Evolutionary conservation across 2,113 vertebrate species (phyloP).

Genomic region (Pleuronectes platessa): DNA sequence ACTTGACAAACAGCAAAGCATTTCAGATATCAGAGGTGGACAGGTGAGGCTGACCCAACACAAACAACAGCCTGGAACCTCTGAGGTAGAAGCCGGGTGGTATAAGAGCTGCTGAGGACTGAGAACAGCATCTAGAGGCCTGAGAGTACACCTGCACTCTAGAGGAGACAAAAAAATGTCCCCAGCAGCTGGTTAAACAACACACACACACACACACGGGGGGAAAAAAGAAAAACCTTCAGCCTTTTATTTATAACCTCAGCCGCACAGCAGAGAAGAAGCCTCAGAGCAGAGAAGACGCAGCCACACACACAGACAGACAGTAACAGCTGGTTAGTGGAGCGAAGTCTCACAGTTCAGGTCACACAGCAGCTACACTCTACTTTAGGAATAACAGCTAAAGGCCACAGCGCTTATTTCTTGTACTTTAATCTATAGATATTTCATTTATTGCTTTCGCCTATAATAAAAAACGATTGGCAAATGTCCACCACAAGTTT

Average conservation of each 20-base stretch:
- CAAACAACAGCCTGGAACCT: slow-evolving; percentile 41
- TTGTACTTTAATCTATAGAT: too few species aligned
- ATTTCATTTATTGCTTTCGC: not conserved
- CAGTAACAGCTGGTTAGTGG: slow-evolving; percentile 70
- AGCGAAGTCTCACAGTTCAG: slow-evolving; percentile 6
- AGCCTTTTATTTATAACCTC: slow-evolving; percentile 81
- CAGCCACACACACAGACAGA: slow-evolving; percentile 54
- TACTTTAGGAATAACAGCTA: slow-evolving; percentile 19
- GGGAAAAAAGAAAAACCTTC: slow-evolving; percentile 37
- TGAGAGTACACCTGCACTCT: slow-evolving; percentile 62
- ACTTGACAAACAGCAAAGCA: too few species aligned
- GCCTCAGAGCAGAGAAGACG: slow-evolving; percentile 49
- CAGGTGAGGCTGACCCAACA: slow-evolving; percentile 48
- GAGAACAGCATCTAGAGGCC: slow-evolving; percentile 63
- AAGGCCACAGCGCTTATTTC: not conserved
- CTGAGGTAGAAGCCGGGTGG: slow-evolving; percentile 39
- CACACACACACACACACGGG: slow-evolving; percentile 44
- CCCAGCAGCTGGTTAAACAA: slow-evolving; percentile 78
- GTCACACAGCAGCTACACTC: slow-evolving; percentile 13
- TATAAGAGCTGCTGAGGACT: slow-evolving; percentile 10
- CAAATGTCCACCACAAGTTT: too few species aligned
- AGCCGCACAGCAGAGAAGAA: slow-evolving; percentile 61
- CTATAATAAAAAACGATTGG: not conserved
- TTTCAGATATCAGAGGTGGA: not conserved
- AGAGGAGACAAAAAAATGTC: slow-evolving; percentile 57